A percentile compares a stretch with the other conserved stretches of the same genome.
These are phyloP conservation scores for Octodon degus DNA, from an alignment of 2,113 vertebrate species.

Conservation along the genomic window DNA sequence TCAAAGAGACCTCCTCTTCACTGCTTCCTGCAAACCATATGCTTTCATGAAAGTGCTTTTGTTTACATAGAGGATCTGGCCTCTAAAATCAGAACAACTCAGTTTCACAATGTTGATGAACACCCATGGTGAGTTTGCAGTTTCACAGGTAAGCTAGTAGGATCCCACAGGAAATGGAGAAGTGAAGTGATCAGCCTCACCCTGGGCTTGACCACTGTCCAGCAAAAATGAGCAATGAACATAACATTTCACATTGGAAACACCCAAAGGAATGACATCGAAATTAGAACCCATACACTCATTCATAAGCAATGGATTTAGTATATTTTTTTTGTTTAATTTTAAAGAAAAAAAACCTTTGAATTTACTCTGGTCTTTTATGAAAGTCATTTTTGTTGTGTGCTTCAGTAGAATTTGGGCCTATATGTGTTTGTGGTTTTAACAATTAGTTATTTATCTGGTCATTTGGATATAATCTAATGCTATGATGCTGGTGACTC, in stretches of 20 bases:
- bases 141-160: not conserved
- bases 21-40: not conserved
- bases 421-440: not conserved
- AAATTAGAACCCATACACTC: not conserved
- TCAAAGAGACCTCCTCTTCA: not conserved
- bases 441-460: not conserved
- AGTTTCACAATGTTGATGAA: not conserved
- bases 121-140: not conserved
- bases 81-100: not conserved
- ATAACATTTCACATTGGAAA: not conserved
- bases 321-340: not conserved
- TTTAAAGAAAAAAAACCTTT: no score
- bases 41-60: not conserved
- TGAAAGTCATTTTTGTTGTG: not conserved
- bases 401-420: not conserved
- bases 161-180: not conserved
- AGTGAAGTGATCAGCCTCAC: not conserved
- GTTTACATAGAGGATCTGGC: not conserved
- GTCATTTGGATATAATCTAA: not conserved
- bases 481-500: not conserved
- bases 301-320: not conserved
- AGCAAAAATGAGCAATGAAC: not conserved
- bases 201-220: not conserved
- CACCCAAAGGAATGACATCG: not conserved
- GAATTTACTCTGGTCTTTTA: not conserved